Conservation (phyloP, 2,113 vertebrate genomes). For the Montifringilla adamsi region DNA sequence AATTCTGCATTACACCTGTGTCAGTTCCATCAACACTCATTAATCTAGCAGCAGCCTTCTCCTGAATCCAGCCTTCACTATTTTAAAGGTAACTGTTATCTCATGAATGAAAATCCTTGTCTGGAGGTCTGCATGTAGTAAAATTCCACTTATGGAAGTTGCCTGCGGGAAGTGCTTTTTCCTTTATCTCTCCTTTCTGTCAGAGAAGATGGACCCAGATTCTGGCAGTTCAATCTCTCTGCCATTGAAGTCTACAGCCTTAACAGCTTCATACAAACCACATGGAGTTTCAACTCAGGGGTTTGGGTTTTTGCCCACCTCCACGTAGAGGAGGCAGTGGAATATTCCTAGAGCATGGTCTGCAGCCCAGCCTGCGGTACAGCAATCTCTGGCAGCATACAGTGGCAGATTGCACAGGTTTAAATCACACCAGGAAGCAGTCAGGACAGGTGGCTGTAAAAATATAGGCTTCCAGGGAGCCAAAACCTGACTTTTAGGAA, state of each 20-base stretch:
- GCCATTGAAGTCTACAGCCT: neutral
- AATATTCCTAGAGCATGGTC: neutral
- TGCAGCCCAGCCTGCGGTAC: neutral
- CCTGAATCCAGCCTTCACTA: neutral
- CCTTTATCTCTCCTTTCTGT: neutral
- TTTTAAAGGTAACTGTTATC: neutral
- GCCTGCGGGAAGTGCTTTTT: neutral
- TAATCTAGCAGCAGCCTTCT: constrained; percentile 22
- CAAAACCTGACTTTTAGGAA: neutral
- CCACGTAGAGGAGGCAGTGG: fast-evolving
- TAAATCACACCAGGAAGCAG: constrained; percentile 47
- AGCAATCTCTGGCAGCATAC: neutral
- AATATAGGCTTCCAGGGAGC: neutral
- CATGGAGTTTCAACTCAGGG: fast-evolving
- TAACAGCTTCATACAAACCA: neutral
- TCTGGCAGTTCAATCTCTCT: neutral
- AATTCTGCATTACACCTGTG: neutral
- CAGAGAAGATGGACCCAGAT: neutral
- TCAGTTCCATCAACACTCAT: neutral
- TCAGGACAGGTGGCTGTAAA: constrained; percentile 38
- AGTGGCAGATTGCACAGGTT: constrained; percentile 2
- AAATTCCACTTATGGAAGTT: neutral
- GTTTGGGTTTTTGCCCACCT: neutral
- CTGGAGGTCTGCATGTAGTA: neutral
- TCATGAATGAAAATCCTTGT: constrained; percentile 5